Evolutionary conservation across 2,888 invertebrate species (phyloP).

Genomic region (Bellardia pandia): DNA sequence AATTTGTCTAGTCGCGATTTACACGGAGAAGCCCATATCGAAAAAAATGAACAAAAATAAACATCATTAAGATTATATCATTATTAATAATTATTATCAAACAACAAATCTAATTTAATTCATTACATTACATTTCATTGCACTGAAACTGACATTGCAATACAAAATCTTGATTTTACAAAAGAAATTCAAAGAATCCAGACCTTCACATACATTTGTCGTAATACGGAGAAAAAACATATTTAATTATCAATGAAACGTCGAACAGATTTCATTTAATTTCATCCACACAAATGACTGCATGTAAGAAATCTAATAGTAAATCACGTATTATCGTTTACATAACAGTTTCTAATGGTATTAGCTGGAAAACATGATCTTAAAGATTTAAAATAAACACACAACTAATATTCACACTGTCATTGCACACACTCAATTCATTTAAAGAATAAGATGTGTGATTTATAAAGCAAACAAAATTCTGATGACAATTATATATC

Average conservation of each 20-base stretch:
- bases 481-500: constrained; percentile 2
- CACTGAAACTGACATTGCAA: not conserved
- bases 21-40: too few species aligned
- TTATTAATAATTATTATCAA: not conserved
- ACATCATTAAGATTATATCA: too few species aligned
- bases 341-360: constrained; percentile 61
- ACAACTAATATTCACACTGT: not conserved
- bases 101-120: not conserved
- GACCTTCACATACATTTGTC: not conserved
- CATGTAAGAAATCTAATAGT: not conserved
- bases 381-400: not conserved
- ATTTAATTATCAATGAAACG: not conserved
- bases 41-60: too few species aligned
- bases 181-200: constrained; percentile 9
- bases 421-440: not conserved
- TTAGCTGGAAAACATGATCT: constrained; percentile 36
- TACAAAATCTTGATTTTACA: constrained; percentile 1
- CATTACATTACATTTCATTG: not conserved
- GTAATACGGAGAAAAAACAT: not conserved
- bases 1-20: too few species aligned
- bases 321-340: constrained; percentile 68
- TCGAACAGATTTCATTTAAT: not conserved
- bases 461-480: not conserved
- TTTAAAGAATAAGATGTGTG: not conserved
- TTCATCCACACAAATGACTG: not conserved